phyloP scores from a whole-genome alignment of 35 echinoderm and acorn worm species.

The Lytechinus pictus region DNA sequence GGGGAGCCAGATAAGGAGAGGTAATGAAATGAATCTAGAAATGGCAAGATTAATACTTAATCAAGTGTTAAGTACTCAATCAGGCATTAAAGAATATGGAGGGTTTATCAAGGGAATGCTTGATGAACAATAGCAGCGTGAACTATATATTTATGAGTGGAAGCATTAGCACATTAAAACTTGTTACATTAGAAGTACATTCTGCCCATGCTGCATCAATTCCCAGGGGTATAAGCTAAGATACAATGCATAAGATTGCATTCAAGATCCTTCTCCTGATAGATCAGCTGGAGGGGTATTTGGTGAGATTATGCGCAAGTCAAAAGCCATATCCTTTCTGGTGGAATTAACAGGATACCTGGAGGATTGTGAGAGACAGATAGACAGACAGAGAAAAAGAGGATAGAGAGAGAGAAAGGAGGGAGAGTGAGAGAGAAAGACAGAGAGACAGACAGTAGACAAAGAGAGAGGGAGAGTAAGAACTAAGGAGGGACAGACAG shows the following conservation, averaged over 20 bases:
- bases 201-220: not conserved
- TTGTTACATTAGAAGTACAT: not conserved
- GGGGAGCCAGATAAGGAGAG: not conserved
- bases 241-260: constrained; percentile 13
- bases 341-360: constrained; percentile 31
- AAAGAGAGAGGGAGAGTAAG: not conserved
- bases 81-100: not conserved
- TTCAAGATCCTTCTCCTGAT: not conserved
- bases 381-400: not conserved
- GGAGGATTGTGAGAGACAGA: not conserved
- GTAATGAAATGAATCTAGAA: not conserved
- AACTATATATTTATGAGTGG: constrained; percentile 6
- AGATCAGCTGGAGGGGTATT: constrained; percentile 7
- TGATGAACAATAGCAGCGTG: not conserved
- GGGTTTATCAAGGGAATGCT: not conserved
- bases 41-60: constrained; percentile 14
- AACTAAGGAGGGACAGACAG: not conserved
- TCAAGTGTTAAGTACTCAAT: not conserved
- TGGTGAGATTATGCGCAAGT: constrained; percentile 29
- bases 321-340: constrained; percentile 32
- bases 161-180: not conserved
- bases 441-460: too few species aligned
- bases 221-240: not conserved
- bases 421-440: not conserved
- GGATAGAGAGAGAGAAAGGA: not conserved